phyloP scores from a whole-genome alignment of 2,113 vertebrate species.

The Gasterosteus aculeatus region DNA sequence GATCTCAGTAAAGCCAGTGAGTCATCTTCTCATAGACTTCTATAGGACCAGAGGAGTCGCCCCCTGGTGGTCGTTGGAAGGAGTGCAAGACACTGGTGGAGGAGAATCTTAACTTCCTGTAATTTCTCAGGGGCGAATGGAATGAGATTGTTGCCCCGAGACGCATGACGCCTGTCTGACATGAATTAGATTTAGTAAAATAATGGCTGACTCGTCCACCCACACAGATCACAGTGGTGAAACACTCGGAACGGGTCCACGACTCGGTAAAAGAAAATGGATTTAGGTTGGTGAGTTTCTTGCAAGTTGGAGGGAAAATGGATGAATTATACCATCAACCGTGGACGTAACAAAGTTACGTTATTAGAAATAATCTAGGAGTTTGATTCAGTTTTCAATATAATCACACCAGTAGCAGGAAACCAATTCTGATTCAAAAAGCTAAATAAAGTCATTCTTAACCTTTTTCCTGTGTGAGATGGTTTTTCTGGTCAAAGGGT shows the following conservation, averaged over 20 bases:
- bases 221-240: background rate
- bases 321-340: background rate
- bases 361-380: background rate
- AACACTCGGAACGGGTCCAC: constrained; percentile 31
- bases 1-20: no score
- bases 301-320: background rate
- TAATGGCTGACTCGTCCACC: constrained; percentile 4
- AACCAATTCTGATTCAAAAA: no score
- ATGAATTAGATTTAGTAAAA: background rate
- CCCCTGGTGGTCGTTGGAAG: background rate
- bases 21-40: no score
- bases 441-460: no score
- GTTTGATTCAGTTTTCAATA: background rate
- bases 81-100: background rate
- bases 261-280: background rate
- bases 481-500: no score
- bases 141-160: background rate
- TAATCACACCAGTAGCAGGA: background rate
- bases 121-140: constrained; percentile 20
- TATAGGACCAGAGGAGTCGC: background rate
- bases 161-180: constrained; percentile 8
- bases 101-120: background rate
- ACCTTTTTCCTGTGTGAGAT: no score
- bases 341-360: background rate
- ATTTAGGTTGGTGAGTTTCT: background rate